Evolutionary conservation across 2,113 vertebrate genomes (phyloP).

Genomic region (Ploceus nigricollis): DNA sequence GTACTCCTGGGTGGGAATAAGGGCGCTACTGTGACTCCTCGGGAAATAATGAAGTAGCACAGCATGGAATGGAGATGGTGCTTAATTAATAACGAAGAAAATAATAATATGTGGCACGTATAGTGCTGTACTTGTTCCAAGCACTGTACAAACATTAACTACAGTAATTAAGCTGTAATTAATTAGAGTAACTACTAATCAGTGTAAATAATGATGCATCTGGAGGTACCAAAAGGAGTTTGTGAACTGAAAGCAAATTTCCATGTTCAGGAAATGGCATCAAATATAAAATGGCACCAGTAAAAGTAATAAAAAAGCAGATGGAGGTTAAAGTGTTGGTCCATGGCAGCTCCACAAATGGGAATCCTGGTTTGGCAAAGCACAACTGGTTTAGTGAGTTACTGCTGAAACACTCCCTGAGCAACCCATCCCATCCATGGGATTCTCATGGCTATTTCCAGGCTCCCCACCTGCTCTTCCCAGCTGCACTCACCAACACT

Average conservation of each 20-base stretch:
- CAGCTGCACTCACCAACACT: neutral
- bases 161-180: conserved; percentile 67
- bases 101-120: conserved; percentile 46
- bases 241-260: conserved; percentile 61
- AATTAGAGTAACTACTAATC: conserved; percentile 67
- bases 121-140: conserved; percentile 57
- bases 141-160: conserved; percentile 65
- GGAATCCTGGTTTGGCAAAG: neutral
- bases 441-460: neutral
- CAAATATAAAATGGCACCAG: conserved; percentile 14
- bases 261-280: neutral
- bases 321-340: neutral
- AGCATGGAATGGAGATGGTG: conserved; percentile 19
- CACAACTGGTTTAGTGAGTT: neutral
- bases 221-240: conserved; percentile 51
- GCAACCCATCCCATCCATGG: neutral
- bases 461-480: neutral
- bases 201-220: conserved; percentile 68
- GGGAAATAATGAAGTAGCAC: conserved; percentile 20
- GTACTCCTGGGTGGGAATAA: neutral
- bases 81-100: conserved; percentile 42
- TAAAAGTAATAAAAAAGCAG: neutral
- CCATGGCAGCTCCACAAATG: fast-evolving
- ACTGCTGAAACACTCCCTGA: neutral
- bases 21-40: neutral